phyloP scores from a whole-genome alignment of 2,797 vertebrate species.

The Thalassophryne amazonica region DNA sequence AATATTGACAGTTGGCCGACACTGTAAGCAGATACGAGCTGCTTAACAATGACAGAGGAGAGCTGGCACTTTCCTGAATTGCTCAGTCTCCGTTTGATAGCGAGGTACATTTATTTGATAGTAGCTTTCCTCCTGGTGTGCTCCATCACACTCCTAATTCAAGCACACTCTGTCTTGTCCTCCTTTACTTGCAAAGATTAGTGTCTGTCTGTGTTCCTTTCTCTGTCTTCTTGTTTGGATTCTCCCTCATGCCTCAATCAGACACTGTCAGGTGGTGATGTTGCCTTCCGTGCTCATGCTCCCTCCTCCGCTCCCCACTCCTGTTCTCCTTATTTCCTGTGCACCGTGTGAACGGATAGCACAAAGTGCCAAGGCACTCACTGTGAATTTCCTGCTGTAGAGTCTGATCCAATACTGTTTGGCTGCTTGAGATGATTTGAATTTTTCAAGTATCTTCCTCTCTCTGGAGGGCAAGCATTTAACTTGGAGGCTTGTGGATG shows the following conservation, averaged over 20 bases:
- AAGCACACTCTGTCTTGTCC: slow-evolving; percentile 28
- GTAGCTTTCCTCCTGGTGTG: slow-evolving; percentile 21
- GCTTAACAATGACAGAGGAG: slow-evolving; percentile 37
- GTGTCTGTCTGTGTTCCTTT: background rate
- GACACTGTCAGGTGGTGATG: slow-evolving; percentile 65
- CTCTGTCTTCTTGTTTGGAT: slow-evolving; percentile 14
- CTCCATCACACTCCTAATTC: slow-evolving; percentile 42
- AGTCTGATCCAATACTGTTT: slow-evolving; percentile 48
- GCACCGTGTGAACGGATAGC: slow-evolving; percentile 35
- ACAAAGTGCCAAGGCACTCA: slow-evolving; percentile 51
- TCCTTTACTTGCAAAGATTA: slow-evolving; percentile 9
- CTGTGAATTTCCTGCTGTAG: slow-evolving; percentile 57
- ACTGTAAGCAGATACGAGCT: slow-evolving; percentile 48
- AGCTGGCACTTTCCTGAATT: slow-evolving; percentile 26
- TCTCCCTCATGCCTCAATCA: slow-evolving; percentile 33
- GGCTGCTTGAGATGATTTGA: slow-evolving; percentile 42
- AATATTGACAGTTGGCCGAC: slow-evolving; percentile 73
- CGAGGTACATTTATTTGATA: slow-evolving; percentile 48
- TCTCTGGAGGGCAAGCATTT: slow-evolving; percentile 57
- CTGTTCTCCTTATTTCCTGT: slow-evolving; percentile 26
- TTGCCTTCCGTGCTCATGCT: slow-evolving; percentile 17
- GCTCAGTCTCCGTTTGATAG: slow-evolving; percentile 27
- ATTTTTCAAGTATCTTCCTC: slow-evolving; percentile 61
- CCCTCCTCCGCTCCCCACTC: slow-evolving; percentile 1
- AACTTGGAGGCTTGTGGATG: slow-evolving; percentile 49